Evolutionary conservation across 2,888 invertebrate species (phyloP).

Genomic region (Trissoscelio sp.): DNA sequence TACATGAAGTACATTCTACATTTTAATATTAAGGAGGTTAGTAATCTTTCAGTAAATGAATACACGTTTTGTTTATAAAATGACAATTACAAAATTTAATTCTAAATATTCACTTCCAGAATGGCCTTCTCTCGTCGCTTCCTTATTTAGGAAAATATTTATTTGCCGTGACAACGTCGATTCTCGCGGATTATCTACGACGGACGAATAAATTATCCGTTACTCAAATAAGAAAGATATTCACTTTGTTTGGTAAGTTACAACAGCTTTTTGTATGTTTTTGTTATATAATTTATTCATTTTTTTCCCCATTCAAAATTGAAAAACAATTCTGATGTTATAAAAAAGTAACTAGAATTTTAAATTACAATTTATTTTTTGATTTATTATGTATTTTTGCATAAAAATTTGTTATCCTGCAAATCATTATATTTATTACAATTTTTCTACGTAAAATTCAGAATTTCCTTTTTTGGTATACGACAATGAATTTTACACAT

Average conservation of each 20-base stretch:
- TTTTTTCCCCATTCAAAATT: neutral
- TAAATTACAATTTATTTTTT: neutral
- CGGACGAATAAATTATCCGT: conserved; percentile 88
- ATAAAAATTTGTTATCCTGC: no score
- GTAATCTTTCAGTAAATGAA: conserved; percentile 66
- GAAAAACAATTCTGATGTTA: no score
- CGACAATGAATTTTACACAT: conserved; percentile 19
- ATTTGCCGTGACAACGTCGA: conserved; percentile 90
- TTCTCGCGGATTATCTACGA: conserved; percentile 89
- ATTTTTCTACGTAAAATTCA: neutral
- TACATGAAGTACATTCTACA: conserved; percentile 92
- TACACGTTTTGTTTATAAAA: no score
- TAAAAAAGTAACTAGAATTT: no score
- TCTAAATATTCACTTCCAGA: conserved; percentile 83
- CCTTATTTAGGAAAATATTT: conserved; percentile 94
- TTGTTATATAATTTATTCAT: conserved; percentile 2
- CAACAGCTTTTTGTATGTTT: neutral
- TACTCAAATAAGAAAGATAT: conserved; percentile 89
- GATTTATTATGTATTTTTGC: no score
- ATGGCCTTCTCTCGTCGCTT: conserved; percentile 92
- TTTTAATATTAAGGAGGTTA: conserved; percentile 90
- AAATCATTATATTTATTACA: no score
- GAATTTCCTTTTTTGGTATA: conserved; percentile 25
- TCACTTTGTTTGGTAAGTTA: conserved; percentile 86
- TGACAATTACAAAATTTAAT: neutral